Evolutionary conservation across 37 sponge, comb jelly and placozoan species (phyloP), one percentile per base, ranked within the genome.

Genomic region (Oscarella lobularis): DNA sequence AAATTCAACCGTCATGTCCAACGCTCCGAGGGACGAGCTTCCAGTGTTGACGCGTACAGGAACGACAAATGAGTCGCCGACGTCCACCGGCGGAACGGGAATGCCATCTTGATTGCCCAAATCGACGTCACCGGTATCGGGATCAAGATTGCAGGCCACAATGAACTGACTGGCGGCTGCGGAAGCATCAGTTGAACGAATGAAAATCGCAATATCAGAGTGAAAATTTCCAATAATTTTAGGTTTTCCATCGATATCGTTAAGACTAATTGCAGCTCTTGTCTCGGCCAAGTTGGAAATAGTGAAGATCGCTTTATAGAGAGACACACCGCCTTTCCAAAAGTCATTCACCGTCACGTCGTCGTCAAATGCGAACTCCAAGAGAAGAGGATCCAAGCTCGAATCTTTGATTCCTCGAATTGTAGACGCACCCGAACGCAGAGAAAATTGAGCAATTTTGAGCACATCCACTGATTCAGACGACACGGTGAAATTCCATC

Each of bases 351-450:
- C 60, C 14, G 69, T 38, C 4, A 79, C 81, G 37, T 33, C 31
- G 55, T 87, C 88, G 6, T 76, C 39, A 32, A 87, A 81, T 32
- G 38, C 68, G 3, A 71, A 78, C 4, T 67, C 41, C 3, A 83
- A 71, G 0, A 80, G 38, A 0, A 77, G 41, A 68, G 83, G 88
- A 9, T 39, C 76, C 38, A 73, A 69, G 0, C 39, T 4, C 1
- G 2, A 37, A 35, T 73, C 70, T 37, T 38, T 35, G 1, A 75
- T 30, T 3, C 88, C 88, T 39, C 39, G 31, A 36, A 84, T 73
- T 1, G 81, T 77, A 40, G 75, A 73, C 3, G 33, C 40, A 0
- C 69, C 76, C 5, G 69, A 41, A 39, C 80, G 77, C 0, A 79
- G 54, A 2, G 27, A 31, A 2, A 78, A 77, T 32, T 9, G 14